These are phyloP conservation scores for Limenitis camilla DNA, from an alignment of 2,888 invertebrate species.

Conservation along the genomic window DNA sequence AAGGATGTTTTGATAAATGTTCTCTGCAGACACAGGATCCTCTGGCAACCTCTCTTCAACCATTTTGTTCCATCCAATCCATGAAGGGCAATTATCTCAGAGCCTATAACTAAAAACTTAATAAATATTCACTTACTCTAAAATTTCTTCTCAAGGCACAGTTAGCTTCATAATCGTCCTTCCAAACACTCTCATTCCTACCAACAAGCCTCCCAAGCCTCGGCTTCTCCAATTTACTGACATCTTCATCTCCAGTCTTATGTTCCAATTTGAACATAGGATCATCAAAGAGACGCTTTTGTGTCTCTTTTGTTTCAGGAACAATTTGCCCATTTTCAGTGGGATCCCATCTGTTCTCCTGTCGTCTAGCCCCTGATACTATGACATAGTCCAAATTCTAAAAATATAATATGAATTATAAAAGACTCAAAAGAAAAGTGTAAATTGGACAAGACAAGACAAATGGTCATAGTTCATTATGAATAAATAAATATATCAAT, in stretches of 20 bases:
- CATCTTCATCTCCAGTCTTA: slow-evolving; percentile 84
- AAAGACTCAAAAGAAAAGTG: no score
- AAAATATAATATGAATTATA: slow-evolving; percentile 37
- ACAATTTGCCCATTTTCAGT: slow-evolving; percentile 95
- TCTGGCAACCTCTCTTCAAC: no score
- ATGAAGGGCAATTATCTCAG: no score
- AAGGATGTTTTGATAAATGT: background rate
- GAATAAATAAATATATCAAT: no score
- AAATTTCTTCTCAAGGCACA: slow-evolving; percentile 87
- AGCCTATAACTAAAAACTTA: no score
- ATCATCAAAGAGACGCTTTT: slow-evolving; percentile 92
- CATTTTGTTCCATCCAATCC: no score
- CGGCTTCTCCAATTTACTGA: slow-evolving; percentile 81
- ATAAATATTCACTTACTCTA: slow-evolving; percentile 77
- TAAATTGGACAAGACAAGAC: no score
- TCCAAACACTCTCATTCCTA: slow-evolving; percentile 87
- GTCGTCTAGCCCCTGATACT: slow-evolving; percentile 93
- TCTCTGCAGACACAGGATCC: no score
- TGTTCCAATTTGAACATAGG: slow-evolving; percentile 99
- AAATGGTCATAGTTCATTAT: no score
- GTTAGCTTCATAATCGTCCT: slow-evolving; percentile 95
- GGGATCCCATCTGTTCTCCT: slow-evolving; percentile 99
- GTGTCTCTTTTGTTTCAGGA: slow-evolving; percentile 92
- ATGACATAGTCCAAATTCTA: slow-evolving; percentile 98
- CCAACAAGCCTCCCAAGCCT: slow-evolving; percentile 83